phyloP scores from a whole-genome alignment of 2,797 vertebrate species.

The Buphagus erythrorhynchus region DNA sequence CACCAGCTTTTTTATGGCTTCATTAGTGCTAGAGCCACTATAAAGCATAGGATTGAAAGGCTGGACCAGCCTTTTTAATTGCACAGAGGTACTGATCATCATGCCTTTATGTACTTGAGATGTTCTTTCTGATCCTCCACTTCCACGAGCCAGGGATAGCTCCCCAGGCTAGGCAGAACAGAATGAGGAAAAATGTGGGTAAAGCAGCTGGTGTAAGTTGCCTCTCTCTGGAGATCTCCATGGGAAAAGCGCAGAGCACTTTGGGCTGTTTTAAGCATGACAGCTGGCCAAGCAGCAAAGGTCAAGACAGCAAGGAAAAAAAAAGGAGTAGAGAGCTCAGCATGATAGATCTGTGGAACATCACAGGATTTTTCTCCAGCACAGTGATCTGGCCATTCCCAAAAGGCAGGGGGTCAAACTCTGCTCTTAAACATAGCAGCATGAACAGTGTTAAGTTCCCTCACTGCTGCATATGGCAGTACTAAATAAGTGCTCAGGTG shows the following conservation, averaged over 20 bases:
- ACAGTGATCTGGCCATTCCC: background rate
- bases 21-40: background rate
- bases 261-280: conserved; percentile 3
- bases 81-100: background rate
- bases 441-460: background rate
- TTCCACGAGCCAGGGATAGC: background rate
- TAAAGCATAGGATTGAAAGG: background rate
- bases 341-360: background rate
- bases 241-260: background rate
- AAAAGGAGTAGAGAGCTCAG: background rate
- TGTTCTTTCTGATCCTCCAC: background rate
- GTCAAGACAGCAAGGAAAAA: background rate
- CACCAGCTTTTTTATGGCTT: conserved; percentile 21
- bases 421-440: background rate
- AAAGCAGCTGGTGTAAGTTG: background rate
- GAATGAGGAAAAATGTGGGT: background rate
- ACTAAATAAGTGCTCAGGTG: background rate
- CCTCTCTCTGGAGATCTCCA: background rate
- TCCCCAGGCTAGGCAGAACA: background rate
- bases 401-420: background rate
- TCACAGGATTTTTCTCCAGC: background rate
- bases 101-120: background rate
- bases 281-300: conserved; percentile 33
- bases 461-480: background rate
- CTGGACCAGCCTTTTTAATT: background rate